A percentile compares a stretch with the other conserved stretches of the same genome.
Conservation (phyloP, 2,888 invertebrate genomes). For the Hirtodrosophila duncani region DNA sequence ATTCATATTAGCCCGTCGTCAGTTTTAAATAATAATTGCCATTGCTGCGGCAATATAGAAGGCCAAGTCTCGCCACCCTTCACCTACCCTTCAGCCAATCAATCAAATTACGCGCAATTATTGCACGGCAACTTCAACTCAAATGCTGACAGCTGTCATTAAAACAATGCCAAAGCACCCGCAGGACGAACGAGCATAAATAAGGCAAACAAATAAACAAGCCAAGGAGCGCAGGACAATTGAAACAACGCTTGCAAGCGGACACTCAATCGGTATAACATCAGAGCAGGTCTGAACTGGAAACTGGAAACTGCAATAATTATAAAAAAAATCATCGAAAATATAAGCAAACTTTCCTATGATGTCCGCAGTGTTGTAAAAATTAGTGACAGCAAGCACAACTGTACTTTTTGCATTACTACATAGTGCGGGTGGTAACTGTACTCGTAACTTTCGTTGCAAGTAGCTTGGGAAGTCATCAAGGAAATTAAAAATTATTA, state of each 20-base stretch:
- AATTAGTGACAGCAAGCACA: neutral
- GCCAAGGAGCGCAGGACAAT: slow-evolving; percentile 21
- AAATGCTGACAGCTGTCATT: slow-evolving; percentile 47
- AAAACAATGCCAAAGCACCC: slow-evolving; percentile 17
- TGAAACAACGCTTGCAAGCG: slow-evolving; percentile 14
- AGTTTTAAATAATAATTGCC: too few species aligned
- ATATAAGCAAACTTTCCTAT: too few species aligned
- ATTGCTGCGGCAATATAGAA: too few species aligned
- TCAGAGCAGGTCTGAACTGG: neutral
- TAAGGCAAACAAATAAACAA: slow-evolving; percentile 19
- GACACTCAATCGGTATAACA: slow-evolving; percentile 6
- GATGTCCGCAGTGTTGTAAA: too few species aligned
- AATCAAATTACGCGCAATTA: slow-evolving; percentile 50
- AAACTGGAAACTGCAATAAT: too few species aligned
- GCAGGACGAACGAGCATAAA: slow-evolving; percentile 11
- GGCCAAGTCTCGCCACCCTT: too few species aligned
- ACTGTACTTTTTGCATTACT: slow-evolving; percentile 17
- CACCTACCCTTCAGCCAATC: slow-evolving; percentile 22
- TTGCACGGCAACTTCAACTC: slow-evolving; percentile 19
- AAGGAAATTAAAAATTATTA: slow-evolving; percentile 77
- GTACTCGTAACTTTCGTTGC: slow-evolving; percentile 25
- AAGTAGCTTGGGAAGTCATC: slow-evolving; percentile 75
- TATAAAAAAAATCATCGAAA: too few species aligned
- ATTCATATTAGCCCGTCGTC: neutral
- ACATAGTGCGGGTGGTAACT: slow-evolving; percentile 15